These are phyloP conservation scores for Bursaphelenchus okinawaensis DNA, from an alignment of 2,888 invertebrate genomes.

Conservation along the genomic window DNA sequence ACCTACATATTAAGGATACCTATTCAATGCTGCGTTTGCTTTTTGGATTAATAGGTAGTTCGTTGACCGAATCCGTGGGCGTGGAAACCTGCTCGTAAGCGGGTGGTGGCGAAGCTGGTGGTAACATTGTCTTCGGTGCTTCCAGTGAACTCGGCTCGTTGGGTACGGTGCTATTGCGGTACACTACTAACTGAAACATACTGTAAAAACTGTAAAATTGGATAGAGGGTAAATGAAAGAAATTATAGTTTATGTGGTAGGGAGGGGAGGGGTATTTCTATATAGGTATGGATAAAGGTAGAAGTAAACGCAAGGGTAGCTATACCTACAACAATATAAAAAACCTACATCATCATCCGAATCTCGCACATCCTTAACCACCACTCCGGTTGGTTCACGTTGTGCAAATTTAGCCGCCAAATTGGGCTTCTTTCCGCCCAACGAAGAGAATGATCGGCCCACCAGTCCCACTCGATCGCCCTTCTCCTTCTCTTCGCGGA, in stretches of 20 bases:
- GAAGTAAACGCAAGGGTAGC: too few relatives aligned
- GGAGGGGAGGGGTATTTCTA: too few relatives aligned
- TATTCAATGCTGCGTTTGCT: neutral
- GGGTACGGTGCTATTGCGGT: neutral
- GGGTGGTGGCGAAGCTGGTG: neutral
- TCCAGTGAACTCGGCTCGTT: neutral
- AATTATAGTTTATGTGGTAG: too few relatives aligned
- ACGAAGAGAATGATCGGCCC: neutral
- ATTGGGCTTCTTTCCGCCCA: neutral
- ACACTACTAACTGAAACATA: neutral
- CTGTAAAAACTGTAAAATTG: too few relatives aligned
- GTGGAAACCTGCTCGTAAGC: neutral
- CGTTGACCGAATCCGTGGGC: neutral
- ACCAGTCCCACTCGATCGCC: neutral
- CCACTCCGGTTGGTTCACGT: neutral
- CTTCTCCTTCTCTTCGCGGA: neutral
- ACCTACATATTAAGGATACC: too few relatives aligned
- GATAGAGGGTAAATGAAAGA: too few relatives aligned
- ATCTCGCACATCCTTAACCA: neutral
- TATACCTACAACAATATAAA: too few relatives aligned
- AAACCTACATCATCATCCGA: neutral
- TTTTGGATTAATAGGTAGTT: neutral
- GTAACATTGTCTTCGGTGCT: neutral
- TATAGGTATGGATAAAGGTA: too few relatives aligned
- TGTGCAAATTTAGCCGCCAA: neutral